A percentile compares a stretch with the other conserved stretches of the same genome.
These are phyloP conservation scores for Isaurus tuberculatus DNA, from an alignment of 92 coral and sea anemone genomes.

Conservation along the genomic window DNA sequence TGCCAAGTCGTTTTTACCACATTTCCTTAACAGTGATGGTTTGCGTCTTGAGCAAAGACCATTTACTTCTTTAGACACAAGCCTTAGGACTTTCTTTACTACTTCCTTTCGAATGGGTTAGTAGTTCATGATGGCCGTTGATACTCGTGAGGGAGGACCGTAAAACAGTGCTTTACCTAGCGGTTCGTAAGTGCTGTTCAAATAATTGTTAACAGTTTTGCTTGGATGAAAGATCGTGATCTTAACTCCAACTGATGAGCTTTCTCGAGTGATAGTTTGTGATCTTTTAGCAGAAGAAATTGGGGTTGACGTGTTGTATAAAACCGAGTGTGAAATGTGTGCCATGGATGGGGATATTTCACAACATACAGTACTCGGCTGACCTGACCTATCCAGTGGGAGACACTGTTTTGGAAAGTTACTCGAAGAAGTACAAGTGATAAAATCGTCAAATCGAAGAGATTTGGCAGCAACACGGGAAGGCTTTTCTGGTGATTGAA, in stretches of 20 bases:
- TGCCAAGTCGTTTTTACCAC: conserved; percentile 37
- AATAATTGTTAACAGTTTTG: conserved; percentile 21
- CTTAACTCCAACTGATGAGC: neutral
- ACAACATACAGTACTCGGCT: no score
- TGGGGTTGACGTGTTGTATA: conserved; percentile 20
- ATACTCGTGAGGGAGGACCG: conserved; percentile 60
- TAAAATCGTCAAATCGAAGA: conserved; percentile 39
- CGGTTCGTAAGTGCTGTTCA: conserved; percentile 43
- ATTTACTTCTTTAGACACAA: conserved; percentile 52
- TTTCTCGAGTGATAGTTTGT: no score
- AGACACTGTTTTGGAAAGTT: neutral
- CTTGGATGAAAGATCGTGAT: conserved; percentile 15
- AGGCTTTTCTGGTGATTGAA: neutral
- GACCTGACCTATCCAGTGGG: neutral
- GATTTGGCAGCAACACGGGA: conserved; percentile 52
- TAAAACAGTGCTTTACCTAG: conserved; percentile 65
- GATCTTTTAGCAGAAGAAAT: neutral
- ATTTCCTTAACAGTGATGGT: conserved; percentile 68
- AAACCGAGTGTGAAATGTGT: neutral
- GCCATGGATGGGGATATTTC: no score
- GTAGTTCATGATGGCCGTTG: conserved; percentile 69
- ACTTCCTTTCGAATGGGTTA: conserved; percentile 47
- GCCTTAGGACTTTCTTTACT: conserved; percentile 43
- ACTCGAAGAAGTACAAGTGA: conserved; percentile 62
- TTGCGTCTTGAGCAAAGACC: conserved; percentile 57